phyloP scores from a whole-genome alignment of 2,888 invertebrate species.

The Agrotis ipsilon region DNA sequence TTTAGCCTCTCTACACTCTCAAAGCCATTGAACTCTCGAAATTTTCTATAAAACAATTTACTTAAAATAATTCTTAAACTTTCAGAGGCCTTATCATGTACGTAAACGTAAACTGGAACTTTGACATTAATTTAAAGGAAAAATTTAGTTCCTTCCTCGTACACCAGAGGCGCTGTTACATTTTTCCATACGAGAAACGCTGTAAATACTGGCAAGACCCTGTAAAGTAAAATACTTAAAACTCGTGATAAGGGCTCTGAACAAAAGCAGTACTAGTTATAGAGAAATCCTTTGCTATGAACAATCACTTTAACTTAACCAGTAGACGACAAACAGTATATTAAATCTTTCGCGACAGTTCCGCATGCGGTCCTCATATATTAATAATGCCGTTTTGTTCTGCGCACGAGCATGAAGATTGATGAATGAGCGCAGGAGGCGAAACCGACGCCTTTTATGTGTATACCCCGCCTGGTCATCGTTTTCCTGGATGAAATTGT shows the following conservation, averaged over 20 bases:
- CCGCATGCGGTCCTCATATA: constrained; percentile 56
- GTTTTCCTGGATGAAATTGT: constrained; percentile 45
- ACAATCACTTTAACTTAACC: constrained; percentile 23
- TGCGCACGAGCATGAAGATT: constrained; percentile 49
- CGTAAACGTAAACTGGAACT: no score
- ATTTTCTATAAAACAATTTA: no score
- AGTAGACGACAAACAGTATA: constrained; percentile 47
- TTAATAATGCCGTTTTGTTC: constrained; percentile 60
- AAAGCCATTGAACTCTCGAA: no score
- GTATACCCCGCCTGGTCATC: constrained; percentile 40
- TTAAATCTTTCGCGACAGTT: constrained; percentile 64
- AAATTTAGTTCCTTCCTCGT: no score
- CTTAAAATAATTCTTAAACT: background rate
- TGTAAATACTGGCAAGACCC: no score
- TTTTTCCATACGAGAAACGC: no score
- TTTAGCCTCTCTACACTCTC: no score
- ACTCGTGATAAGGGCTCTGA: no score
- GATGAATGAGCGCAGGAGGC: constrained; percentile 59
- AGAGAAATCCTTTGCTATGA: constrained; percentile 1
- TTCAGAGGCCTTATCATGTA: no score
- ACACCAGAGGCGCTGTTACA: no score
- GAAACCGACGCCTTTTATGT: constrained; percentile 63
- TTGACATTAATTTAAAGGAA: no score
- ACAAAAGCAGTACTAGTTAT: background rate
- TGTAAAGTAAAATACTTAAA: no score